Base-by-base conservation (phyloP, 1,140 invertebrate genomes). In the Battus philenor region DNA sequence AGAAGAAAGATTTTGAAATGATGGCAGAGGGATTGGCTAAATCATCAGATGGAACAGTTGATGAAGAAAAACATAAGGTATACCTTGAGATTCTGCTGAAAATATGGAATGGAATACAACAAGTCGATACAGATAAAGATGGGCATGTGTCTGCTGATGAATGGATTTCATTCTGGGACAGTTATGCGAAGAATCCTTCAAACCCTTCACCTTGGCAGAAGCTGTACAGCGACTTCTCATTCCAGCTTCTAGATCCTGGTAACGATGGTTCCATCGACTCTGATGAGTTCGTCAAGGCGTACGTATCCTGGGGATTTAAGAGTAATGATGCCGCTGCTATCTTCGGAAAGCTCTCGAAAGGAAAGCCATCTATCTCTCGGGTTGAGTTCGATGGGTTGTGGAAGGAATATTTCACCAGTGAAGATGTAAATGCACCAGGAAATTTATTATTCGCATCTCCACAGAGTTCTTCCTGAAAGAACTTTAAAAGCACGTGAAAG, bases 161-260 rank as follows among this genome's bases (percentile, higher is more conserved):
- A 81, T 95, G 93, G 93, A 90, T 91, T 53, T 85, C 89, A 47
- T 91, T 94, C 89, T 95, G 93, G 93, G 90, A 92, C 55, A 89
- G 91, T 13, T 93, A 90, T 54, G 88, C 90, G 17, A 91, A 91
- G 67, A 90, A 91, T 62, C 90, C 91, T 1, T 86, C 87, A 4
- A 86, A 87, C 22, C 87, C 90, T 11, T 81, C 90, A 26, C 91
- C 93, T 45, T 95, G 93, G 93, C 93, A 94, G 60, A 87, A 79
- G 29, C 84, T 87, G 16, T 94, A 94, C 73, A 90, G 93, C 89
- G 89, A 92, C 54, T 93, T 94, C 63, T 92, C 93, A 88, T 95
- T 94, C 71, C 89, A 94, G 47, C 82, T 94, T 39, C 91, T 93
- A 67, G 93, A 95, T 58, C 90, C 91, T 41, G 93, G 92, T 47